These are phyloP conservation scores for Anguilla megastoma DNA, from an alignment of 2,797 vertebrate species.

Conservation along the genomic window DNA sequence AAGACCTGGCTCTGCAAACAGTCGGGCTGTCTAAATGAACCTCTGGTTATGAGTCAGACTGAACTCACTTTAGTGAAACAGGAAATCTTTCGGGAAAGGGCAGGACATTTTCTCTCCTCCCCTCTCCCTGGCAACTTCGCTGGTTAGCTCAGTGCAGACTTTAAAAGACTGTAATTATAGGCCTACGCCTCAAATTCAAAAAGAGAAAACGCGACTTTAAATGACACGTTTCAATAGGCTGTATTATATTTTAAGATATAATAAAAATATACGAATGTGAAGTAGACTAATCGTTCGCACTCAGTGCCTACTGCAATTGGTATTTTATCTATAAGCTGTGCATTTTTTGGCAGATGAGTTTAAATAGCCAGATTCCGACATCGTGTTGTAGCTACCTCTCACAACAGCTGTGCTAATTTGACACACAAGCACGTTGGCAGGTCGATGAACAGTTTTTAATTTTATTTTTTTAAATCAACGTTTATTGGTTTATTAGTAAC, in stretches of 20 bases:
- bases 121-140: slow-evolving; percentile 26
- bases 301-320: not conserved
- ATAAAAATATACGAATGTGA: not conserved
- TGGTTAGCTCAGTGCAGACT: slow-evolving; percentile 11
- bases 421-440: too few relatives aligned
- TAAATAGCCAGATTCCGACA: too few relatives aligned
- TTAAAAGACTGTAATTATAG: slow-evolving; percentile 27
- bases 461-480: too few relatives aligned
- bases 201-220: slow-evolving; percentile 25
- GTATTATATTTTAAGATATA: not conserved
- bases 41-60: slow-evolving; percentile 37
- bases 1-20: slow-evolving; percentile 39
- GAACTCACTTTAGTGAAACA: slow-evolving; percentile 44
- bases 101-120: slow-evolving; percentile 41
- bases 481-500: too few relatives aligned
- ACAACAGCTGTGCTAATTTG: too few relatives aligned
- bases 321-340: too few relatives aligned
- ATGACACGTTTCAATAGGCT: slow-evolving; percentile 28
- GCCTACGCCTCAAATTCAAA: slow-evolving; percentile 15
- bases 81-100: slow-evolving; percentile 54
- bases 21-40: slow-evolving; percentile 47
- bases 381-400: too few relatives aligned
- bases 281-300: not conserved
- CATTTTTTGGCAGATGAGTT: too few relatives aligned
- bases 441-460: too few relatives aligned